Evolutionary conservation across 1,140 invertebrate genomes (phyloP).

Genomic region (Samia ricini): DNA sequence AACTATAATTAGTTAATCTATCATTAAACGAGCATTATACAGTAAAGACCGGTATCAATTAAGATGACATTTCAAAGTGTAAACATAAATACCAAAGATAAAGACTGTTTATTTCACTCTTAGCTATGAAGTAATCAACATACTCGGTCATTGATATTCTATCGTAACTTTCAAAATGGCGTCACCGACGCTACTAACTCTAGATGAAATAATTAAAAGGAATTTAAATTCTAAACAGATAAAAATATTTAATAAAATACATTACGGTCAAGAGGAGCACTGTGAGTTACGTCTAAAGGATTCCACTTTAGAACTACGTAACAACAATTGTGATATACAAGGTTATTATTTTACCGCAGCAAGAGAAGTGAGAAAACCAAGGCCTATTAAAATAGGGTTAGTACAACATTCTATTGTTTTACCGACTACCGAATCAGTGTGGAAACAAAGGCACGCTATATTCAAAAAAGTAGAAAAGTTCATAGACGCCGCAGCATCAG

Average conservation of each 20-base stretch:
- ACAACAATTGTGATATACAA: slow-evolving; percentile 85
- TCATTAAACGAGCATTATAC: neutral
- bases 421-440: slow-evolving; percentile 85
- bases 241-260: slow-evolving; percentile 84
- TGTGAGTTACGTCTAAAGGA: slow-evolving; percentile 46
- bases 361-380: slow-evolving; percentile 80
- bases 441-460: slow-evolving; percentile 88
- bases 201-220: slow-evolving; percentile 55
- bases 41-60: neutral
- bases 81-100: neutral
- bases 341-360: slow-evolving; percentile 83
- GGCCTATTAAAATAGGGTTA: slow-evolving; percentile 88
- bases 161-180: slow-evolving; percentile 1
- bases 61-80: neutral
- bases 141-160: neutral
- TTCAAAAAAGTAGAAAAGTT: slow-evolving; percentile 87
- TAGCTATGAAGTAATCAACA: neutral
- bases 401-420: slow-evolving; percentile 94
- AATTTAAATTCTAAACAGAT: slow-evolving; percentile 79
- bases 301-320: slow-evolving; percentile 32
- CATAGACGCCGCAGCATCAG: slow-evolving; percentile 88
- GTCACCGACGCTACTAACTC: neutral
- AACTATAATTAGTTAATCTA: no score
- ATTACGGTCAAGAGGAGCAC: slow-evolving; percentile 82
- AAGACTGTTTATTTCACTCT: neutral